Conservation (phyloP, 2,113 vertebrate species). For the Corythornis vintsioides region DNA sequence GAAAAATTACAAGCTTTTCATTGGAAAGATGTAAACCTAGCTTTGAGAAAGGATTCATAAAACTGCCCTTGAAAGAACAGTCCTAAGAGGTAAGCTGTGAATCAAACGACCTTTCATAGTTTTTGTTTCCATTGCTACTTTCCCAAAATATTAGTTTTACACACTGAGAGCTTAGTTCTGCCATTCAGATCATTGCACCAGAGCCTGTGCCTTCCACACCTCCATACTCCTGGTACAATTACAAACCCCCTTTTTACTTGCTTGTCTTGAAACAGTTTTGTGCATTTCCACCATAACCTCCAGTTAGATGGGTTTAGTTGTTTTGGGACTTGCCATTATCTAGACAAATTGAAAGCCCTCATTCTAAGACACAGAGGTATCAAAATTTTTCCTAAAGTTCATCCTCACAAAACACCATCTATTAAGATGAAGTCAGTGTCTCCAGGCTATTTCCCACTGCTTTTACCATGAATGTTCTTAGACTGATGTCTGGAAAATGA, state of each 20-base stretch:
- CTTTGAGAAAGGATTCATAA: background rate
- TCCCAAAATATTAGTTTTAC: background rate
- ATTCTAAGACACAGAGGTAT: background rate
- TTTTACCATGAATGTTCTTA: constrained; percentile 36
- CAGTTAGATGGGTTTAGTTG: background rate
- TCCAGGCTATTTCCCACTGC: background rate
- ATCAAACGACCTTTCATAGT: background rate
- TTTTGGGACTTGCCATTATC: constrained; percentile 24
- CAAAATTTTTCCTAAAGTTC: constrained; percentile 10
- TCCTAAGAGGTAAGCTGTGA: background rate
- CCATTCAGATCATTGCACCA: background rate
- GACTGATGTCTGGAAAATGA: constrained; percentile 13
- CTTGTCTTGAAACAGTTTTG: background rate
- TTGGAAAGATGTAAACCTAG: background rate
- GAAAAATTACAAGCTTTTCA: background rate
- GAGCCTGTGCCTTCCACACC: background rate
- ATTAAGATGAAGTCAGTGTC: constrained; percentile 35
- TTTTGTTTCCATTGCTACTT: background rate
- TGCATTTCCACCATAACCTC: background rate
- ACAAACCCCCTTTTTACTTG: background rate
- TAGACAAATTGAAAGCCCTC: constrained; percentile 1
- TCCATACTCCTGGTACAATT: background rate
- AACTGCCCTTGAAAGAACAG: background rate
- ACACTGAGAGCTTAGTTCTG: background rate
- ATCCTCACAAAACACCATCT: background rate